Percentiles rank a stretch among this genome's conserved stretches.
phyloP scores from a whole-genome alignment of 2,888 invertebrate species.

The Morpho achilles region DNA sequence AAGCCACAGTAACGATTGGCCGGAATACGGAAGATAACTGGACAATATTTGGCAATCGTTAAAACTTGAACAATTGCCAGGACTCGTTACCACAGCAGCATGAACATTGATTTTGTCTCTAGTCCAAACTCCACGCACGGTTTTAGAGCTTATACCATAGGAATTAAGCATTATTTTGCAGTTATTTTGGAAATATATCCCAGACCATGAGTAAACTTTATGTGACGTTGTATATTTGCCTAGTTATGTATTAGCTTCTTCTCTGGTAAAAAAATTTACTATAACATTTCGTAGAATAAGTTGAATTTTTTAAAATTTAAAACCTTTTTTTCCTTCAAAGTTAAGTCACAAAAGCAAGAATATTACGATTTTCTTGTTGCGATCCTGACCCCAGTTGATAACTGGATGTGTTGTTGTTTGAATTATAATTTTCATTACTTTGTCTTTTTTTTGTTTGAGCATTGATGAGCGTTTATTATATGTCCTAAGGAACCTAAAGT shows the following conservation, averaged over 20 bases:
- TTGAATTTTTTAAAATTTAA: too few relatives aligned
- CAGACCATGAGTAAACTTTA: constrained; percentile 1
- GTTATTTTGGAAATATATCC: neutral
- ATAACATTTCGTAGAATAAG: too few relatives aligned
- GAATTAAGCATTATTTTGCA: neutral
- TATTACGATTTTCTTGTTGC: too few relatives aligned
- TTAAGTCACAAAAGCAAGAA: too few relatives aligned
- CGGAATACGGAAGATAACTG: constrained; percentile 2
- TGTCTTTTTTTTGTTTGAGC: too few relatives aligned
- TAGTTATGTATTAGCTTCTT: neutral
- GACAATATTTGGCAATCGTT: constrained; percentile 10
- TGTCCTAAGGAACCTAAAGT: too few relatives aligned
- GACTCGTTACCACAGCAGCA: constrained; percentile 8
- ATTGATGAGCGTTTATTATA: too few relatives aligned
- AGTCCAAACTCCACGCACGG: neutral
- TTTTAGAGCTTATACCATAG: neutral
- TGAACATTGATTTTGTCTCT: constrained; percentile 16
- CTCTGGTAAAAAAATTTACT: neutral
- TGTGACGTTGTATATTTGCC: constrained; percentile 2
- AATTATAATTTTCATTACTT: too few relatives aligned
- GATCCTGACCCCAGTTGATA: too few relatives aligned
- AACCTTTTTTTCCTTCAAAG: too few relatives aligned
- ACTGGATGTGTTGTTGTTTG: too few relatives aligned
- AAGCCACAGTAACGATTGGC: neutral
- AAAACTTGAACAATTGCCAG: constrained; percentile 20